These are phyloP conservation scores for Melolontha melolontha DNA, from an alignment of 2,888 invertebrate species.

Conservation along the genomic window DNA sequence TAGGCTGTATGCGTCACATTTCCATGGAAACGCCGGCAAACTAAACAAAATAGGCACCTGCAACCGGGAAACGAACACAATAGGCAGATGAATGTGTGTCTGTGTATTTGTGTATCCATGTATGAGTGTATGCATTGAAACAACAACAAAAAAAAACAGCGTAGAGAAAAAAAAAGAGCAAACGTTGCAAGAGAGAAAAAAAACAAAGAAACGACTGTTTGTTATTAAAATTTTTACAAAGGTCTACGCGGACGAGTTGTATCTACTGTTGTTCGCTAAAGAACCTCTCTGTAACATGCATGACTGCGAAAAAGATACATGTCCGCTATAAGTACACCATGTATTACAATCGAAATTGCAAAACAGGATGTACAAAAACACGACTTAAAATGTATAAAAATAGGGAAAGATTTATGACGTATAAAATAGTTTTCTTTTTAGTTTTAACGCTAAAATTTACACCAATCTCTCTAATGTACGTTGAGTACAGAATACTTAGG, in stretches of 20 bases:
- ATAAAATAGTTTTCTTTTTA: no score
- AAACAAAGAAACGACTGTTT: constrained; percentile 32
- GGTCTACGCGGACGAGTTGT: constrained; percentile 8
- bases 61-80: constrained; percentile 41
- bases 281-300: constrained; percentile 31
- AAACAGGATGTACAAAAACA: no score
- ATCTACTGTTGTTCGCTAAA: constrained; percentile 1
- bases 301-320: not conserved
- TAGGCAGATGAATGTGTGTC: constrained; percentile 32
- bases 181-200: constrained; percentile 14
- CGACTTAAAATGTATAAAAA: no score
- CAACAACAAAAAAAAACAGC: constrained; percentile 2
- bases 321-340: no score
- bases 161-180: constrained; percentile 9
- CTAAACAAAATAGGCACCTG: constrained; percentile 39
- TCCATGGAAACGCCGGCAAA: constrained; percentile 32
- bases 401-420: no score
- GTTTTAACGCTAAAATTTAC: no score
- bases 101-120: constrained; percentile 14
- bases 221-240: constrained; percentile 35
- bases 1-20: constrained; percentile 29
- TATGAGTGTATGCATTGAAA: constrained; percentile 12
- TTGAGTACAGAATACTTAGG: no score
- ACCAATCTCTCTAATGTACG: no score
- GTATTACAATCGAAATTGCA: no score